Base-by-base conservation (phyloP, 2,888 invertebrate species). In the Rhodophaea formosa region DNA sequence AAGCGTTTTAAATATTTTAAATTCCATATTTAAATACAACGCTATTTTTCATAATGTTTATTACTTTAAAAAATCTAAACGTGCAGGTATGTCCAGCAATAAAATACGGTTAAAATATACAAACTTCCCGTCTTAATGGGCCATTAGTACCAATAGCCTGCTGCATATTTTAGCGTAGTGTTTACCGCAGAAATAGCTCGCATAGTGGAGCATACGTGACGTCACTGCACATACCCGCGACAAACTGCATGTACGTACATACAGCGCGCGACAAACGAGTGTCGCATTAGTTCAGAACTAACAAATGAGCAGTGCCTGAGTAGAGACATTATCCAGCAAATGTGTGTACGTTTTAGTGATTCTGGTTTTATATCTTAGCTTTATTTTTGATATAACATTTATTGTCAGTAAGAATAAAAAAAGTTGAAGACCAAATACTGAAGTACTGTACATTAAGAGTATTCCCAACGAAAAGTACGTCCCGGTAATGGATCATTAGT, bases 111-210 rank as follows among this genome's bases (percentile, higher is more conserved):
- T 46, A 12, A 23, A 46, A 16, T 45, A 45, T 45, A 8, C 16
- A 17, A 45, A 45, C 44, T 45, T 45, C n/a, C 39, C 5, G 23
- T 23, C 23, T 16, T 45, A 45, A 45, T 45, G 44, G 44, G 16
- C 44, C 16, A 45, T 45, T 45, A 45, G 44, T 17, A 16, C 44
- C 8, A 16, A 16, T 16, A 45, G 16, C 16, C 16, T 45, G 16
- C 16, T 17, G 23, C 10, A 46, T 23, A 46, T 29, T 46, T 46
- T n/a, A 46, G 46, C 23, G 46, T 46, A 23, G 23, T 46, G 16
- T 46, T 46, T 46, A 46, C 16, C 44, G 16, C 44, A 46, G 23
- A 46, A 46, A 23, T 46, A 46, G 46, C 46, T 46, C 12, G 23
- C 14, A 44, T 44, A 44, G 42, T 12, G 42, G 42, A 42, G n/a